Evolutionary conservation across 2,113 vertebrate genomes (phyloP), one percentile per base, ranked within the genome.

Genomic region (Callionymus lyra): DNA sequence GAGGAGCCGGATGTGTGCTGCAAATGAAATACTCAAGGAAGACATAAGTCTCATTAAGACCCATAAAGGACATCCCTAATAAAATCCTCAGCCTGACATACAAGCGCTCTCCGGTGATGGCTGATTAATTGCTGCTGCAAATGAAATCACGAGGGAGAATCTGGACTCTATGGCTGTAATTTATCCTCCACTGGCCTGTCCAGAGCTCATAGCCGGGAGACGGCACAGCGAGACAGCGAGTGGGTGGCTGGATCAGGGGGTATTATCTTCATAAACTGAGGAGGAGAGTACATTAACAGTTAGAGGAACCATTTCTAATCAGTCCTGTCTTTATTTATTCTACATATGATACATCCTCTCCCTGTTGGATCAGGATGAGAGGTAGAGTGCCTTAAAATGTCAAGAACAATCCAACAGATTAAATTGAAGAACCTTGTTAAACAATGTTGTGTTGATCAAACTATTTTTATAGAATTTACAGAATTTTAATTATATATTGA

Each of bases 11-110:
- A 74, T 71, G 48, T 76, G 73, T 79, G 79, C 68, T 52, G 70
- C 72, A 83, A 82, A 85, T 81, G 69, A 76, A 84, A 84, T 74
- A 78, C 82, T 84, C 80, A 82, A 79, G 74, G 79, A 83, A 84
- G 80, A 82, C 83, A 82, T 79, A 79, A 83, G 82, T 83, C 81
- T 83, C 82, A 86, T 85, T 85, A 82, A 81, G 65, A 60, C 71
- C 70, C 73, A 83, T 79, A 79, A 83, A 85, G 82, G 81, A 80
- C 76, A 82, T 68, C 76, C 74, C 80, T 83, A 79, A 84, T 85
- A 84, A 84, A 84, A 84, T 79, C 76, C 79, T 76, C 76, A 47
- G 65, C 66, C 75, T 82, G 84, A 83, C 84, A 76, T 82, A 76
- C 64, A 70, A 68, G 67, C 72, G 63, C 77, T 85, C 82, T 82